Conservation (phyloP, 2,888 invertebrate species). For the Pantelozetes paolii region DNA sequence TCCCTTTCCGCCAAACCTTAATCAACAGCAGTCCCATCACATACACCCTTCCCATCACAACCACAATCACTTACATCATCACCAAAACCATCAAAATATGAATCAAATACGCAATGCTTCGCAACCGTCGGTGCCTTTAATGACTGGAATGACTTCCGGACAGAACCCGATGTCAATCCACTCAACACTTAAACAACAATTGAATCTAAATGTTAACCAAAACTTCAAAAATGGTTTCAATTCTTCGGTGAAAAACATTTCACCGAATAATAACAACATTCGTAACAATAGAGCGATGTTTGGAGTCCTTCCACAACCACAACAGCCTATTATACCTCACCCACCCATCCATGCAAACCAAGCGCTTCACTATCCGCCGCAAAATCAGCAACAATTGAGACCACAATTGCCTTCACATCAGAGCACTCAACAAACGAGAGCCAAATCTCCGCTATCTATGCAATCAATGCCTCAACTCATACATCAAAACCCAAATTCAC, state of each 20-base stretch:
- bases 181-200: not conserved
- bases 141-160: not conserved
- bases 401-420: not conserved
- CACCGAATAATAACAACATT: not conserved
- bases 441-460: constrained; percentile 6
- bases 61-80: constrained; percentile 16
- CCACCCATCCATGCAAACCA: not conserved
- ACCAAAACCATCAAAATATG: constrained; percentile 41
- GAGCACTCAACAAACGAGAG: not conserved
- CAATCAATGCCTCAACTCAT: not conserved
- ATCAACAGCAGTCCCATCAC: constrained; percentile 44
- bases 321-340: constrained; percentile 10
- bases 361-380: not conserved
- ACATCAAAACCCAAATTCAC: not conserved
- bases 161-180: not conserved
- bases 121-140: not conserved
- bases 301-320: not conserved
- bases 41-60: constrained; percentile 44
- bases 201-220: constrained; percentile 30
- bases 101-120: not conserved
- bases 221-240: constrained; percentile 27
- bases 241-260: constrained; percentile 7
- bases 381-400: not conserved
- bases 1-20: constrained; percentile 2
- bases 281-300: not conserved